A percentile compares a stretch with the other conserved stretches of the same genome.
Evolutionary conservation across 2,113 vertebrate genomes (phyloP).

Genomic region (Dromiciops gliroides): DNA sequence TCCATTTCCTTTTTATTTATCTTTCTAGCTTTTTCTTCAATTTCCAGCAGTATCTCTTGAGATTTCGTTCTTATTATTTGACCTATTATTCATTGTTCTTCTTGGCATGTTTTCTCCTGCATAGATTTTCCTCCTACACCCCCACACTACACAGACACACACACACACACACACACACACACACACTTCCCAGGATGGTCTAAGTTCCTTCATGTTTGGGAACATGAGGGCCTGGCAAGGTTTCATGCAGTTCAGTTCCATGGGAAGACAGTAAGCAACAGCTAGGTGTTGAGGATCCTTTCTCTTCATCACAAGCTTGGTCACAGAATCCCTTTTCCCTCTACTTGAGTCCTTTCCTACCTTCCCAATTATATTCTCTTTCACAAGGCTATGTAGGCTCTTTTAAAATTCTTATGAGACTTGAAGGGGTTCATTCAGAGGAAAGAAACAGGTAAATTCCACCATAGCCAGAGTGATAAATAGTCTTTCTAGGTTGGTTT

Average conservation of each 20-base stretch:
- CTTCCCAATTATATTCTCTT: too few species aligned
- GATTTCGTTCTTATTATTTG: neutral
- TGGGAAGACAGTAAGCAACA: neutral
- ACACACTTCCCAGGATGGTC: neutral
- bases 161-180: neutral
- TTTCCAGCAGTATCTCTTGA: neutral
- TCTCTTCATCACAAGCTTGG: neutral
- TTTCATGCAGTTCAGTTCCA: neutral
- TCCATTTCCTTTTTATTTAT: neutral
- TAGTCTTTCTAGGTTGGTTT: too few species aligned
- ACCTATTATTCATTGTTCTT: neutral
- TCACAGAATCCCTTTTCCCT: neutral
- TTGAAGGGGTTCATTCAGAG: too few species aligned
- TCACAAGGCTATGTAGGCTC: too few species aligned
- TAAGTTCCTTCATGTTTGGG: neutral
- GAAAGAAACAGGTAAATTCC: too few species aligned
- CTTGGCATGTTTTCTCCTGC: neutral
- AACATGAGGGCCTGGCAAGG: neutral
- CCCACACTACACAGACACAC: neutral
- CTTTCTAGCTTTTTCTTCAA: neutral
- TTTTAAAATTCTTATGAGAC: too few species aligned
- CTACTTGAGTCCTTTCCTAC: too few species aligned
- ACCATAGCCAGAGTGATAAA: too few species aligned
- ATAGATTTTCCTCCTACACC: neutral
- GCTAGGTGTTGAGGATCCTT: too few species aligned